phyloP scores from a whole-genome alignment of 1,140 invertebrate species.

The Drosophila ficusphila region DNA sequence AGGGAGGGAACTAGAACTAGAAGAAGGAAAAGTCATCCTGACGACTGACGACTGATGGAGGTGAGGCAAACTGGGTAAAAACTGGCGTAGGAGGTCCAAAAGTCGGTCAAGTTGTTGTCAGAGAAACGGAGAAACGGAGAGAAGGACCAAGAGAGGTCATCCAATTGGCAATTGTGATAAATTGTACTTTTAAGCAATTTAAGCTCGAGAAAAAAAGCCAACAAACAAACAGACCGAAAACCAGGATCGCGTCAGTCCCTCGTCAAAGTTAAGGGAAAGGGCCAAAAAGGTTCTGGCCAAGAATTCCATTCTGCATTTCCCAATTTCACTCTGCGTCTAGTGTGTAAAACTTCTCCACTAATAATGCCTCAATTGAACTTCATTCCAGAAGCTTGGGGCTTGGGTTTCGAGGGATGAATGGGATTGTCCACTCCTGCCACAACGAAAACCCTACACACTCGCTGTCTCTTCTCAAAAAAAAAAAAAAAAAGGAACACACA shows the following conservation, averaged over 20 bases:
- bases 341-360: slow-evolving; percentile 79
- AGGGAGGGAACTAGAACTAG: slow-evolving; percentile 1
- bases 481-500: slow-evolving; percentile 23
- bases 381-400: too few relatives aligned
- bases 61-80: slow-evolving; percentile 24
- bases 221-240: slow-evolving; percentile 10
- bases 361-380: slow-evolving; percentile 81
- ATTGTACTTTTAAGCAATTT: slow-evolving; percentile 81
- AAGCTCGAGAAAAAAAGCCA: slow-evolving; percentile 39
- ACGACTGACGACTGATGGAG: slow-evolving; percentile 42
- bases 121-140: background rate
- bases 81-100: slow-evolving; percentile 34
- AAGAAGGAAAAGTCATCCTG: slow-evolving; percentile 65
- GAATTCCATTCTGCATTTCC: slow-evolving; percentile 18
- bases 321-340: background rate
- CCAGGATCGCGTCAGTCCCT: slow-evolving; percentile 39
- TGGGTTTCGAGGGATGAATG: slow-evolving; percentile 10
- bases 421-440: slow-evolving; percentile 14
- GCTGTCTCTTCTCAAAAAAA: background rate
- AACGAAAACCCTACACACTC: background rate
- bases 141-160: slow-evolving; percentile 18
- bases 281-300: slow-evolving; percentile 23
- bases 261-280: slow-evolving; percentile 61
- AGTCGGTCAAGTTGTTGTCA: slow-evolving; percentile 28
- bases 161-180: slow-evolving; percentile 82